Evolutionary conservation across 2,797 vertebrate species (phyloP).

Genomic region (Arremon aurantiirostris): DNA sequence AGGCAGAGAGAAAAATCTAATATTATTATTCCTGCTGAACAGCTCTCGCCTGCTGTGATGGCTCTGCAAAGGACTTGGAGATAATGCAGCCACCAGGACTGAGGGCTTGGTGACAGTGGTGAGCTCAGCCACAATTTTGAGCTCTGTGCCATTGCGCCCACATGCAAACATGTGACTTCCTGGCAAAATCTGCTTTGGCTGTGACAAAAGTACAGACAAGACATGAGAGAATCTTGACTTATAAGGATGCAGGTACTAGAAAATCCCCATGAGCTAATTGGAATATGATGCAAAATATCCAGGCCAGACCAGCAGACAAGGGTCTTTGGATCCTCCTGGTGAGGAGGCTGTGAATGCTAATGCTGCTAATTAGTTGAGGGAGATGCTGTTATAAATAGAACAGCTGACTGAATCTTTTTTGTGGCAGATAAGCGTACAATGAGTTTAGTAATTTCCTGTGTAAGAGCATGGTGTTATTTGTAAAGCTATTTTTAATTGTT

Average conservation of each 20-base stretch:
- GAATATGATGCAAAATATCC: neutral
- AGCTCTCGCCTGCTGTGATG: neutral
- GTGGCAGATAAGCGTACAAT: neutral
- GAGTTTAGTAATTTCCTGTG: slow-evolving; percentile 14
- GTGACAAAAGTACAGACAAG: neutral
- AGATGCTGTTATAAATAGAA: slow-evolving; percentile 29
- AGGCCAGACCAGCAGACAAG: neutral
- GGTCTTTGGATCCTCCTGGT: neutral
- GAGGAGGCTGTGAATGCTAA: neutral
- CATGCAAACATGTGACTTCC: neutral
- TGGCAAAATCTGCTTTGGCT: neutral
- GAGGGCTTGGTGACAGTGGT: neutral
- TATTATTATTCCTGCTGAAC: neutral
- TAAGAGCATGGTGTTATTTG: neutral
- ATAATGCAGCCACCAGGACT: neutral
- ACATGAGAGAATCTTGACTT: neutral
- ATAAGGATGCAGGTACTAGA: neutral
- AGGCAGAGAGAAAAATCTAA: neutral
- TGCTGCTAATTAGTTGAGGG: slow-evolving; percentile 1
- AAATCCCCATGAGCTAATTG: neutral
- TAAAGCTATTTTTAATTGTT: slow-evolving; percentile 31
- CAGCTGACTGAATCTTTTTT: neutral
- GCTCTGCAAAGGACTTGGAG: neutral
- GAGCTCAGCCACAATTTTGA: neutral
- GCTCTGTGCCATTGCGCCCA: neutral